phyloP scores from a whole-genome alignment of 1,140 invertebrate species.

The Tribolium madens region DNA sequence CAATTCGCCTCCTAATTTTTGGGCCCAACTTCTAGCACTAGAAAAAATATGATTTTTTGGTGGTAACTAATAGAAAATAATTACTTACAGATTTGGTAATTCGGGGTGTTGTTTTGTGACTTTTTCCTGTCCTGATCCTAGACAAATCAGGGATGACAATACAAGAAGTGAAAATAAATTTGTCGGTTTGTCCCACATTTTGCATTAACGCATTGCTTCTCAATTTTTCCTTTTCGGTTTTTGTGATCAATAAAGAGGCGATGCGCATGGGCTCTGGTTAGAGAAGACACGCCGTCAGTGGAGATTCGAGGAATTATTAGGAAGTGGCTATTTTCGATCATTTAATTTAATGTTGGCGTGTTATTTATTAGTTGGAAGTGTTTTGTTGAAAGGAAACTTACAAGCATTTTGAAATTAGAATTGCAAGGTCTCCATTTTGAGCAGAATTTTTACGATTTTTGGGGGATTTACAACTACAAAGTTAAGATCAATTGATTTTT shows the following conservation, averaged over 20 bases:
- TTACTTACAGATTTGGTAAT: slow-evolving; percentile 58
- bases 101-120: slow-evolving; percentile 57
- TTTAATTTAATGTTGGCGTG: neutral
- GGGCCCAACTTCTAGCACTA: slow-evolving; percentile 63
- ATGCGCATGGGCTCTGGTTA: neutral
- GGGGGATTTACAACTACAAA: no score
- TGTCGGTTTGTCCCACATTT: neutral
- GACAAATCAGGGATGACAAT: neutral
- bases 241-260: neutral
- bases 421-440: no score
- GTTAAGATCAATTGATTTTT: no score
- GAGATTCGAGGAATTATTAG: neutral
- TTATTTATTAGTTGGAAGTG: neutral
- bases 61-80: neutral
- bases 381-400: neutral
- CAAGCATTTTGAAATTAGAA: neutral
- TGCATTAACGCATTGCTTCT: neutral
- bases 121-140: neutral
- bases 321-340: neutral
- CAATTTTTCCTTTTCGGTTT: neutral
- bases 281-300: neutral
- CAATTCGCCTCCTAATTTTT: slow-evolving; percentile 62
- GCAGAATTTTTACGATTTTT: no score
- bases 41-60: slow-evolving; percentile 2
- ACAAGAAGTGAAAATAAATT: neutral